Conservation (phyloP, 2,113 vertebrate genomes). For the Apodemus sylvaticus region DNA sequence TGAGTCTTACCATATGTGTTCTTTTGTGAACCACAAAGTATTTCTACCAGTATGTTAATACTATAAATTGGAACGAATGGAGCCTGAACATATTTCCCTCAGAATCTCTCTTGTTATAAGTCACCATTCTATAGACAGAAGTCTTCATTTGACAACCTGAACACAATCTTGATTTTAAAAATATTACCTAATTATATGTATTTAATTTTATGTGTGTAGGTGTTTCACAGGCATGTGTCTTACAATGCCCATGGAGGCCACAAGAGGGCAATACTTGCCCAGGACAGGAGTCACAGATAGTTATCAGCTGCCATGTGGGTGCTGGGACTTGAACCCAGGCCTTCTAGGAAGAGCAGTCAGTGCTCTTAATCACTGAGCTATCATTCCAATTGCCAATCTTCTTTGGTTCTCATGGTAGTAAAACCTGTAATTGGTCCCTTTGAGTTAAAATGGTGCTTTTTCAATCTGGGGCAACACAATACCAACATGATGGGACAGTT, state of each 20-base stretch:
- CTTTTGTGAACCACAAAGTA: neutral
- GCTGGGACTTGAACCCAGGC: neutral
- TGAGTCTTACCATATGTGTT: conserved; percentile 81
- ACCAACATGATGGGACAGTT: neutral
- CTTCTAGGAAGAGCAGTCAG: neutral
- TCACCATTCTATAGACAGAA: neutral
- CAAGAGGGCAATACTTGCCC: neutral
- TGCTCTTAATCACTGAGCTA: neutral
- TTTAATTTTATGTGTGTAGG: neutral
- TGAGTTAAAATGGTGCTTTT: conserved; percentile 23
- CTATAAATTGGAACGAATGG: neutral
- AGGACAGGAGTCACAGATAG: neutral
- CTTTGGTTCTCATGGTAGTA: neutral
- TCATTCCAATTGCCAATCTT: neutral
- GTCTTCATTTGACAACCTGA: neutral
- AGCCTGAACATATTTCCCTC: neutral
- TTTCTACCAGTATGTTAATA: neutral
- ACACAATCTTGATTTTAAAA: neutral
- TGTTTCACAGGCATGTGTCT: neutral
- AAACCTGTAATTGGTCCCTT: neutral
- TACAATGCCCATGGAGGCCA: neutral
- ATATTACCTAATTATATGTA: neutral
- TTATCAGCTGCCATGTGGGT: neutral
- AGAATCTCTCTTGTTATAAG: neutral
- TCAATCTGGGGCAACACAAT: neutral